Evolutionary conservation across 1,140 invertebrate genomes (phyloP), one percentile per base, ranked within the genome.

Genomic region (Linepithema humile): DNA sequence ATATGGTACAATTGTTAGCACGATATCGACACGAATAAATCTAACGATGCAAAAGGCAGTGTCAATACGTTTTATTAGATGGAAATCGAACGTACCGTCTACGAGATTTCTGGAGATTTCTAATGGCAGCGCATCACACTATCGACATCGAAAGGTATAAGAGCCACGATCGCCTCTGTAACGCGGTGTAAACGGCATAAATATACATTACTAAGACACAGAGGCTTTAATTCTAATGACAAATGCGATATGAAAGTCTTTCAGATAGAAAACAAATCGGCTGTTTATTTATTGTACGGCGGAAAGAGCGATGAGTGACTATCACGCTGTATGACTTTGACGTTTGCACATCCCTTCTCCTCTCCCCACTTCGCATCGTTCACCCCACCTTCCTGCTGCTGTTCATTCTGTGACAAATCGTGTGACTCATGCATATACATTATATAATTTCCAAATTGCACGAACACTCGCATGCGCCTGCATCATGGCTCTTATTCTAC

Each of bases 371-470:
- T n/a, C n/a, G 6, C n/a, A 20, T 9, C 7, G 50, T 73, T 69
- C 85, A 74, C 86, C 77, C 80, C n/a, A n/a, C n/a, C n/a, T n/a
- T n/a, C n/a, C n/a, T n/a, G n/a, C n/a, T n/a, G n/a, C n/a, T n/a
- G n/a, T n/a, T n/a, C n/a, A n/a, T n/a, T n/a, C n/a, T 80, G 87
- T 91, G 90, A 55, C 53, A 55, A 55, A 55, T 55, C n/a, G n/a
- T 20, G n/a, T 55, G 53, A 91, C 87, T 91, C 90, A 91, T 91
- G 85, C 86, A 85, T 77, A 82, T 86, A 84, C 83, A 91, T 91
- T 91, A 91, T 91, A 84, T 91, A 91, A 91, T 91, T 90, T 83
- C 86, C 64, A 23, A 55, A 40, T 75, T 62, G 73, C 73, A 59
- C 50, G 38, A 73, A 85, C 78, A 85, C 65, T 74, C 40, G 32